phyloP scores from a whole-genome alignment of 2,888 invertebrate species.

The Gibbula magus region DNA sequence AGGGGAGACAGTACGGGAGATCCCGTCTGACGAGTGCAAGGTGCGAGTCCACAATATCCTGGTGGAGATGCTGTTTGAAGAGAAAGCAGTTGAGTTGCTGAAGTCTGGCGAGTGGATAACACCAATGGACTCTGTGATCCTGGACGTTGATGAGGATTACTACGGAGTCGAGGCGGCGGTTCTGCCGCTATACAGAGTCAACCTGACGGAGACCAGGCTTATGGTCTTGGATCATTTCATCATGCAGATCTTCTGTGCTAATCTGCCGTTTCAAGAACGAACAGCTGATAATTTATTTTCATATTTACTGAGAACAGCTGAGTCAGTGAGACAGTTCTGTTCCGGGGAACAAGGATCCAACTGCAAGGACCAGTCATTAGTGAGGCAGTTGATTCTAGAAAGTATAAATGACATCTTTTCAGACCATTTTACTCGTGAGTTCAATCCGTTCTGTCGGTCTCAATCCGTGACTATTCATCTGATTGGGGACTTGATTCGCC shows the following conservation, averaged over 20 bases:
- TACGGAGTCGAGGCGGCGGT: slow-evolving; percentile 62
- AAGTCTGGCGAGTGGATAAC: slow-evolving; percentile 36
- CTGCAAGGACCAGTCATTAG: slow-evolving; percentile 14
- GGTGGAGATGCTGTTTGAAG: slow-evolving; percentile 53
- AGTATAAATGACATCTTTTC: slow-evolving; percentile 24
- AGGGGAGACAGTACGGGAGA: too few relatives aligned
- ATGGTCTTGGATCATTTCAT: slow-evolving; percentile 44
- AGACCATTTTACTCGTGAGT: background rate
- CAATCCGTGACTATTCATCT: background rate
- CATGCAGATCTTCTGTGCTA: slow-evolving; percentile 51
- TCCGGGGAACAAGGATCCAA: background rate
- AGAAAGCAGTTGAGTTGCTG: slow-evolving; percentile 44
- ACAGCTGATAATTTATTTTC: slow-evolving; percentile 44
- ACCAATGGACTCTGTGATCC: slow-evolving; percentile 44
- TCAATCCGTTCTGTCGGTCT: background rate
- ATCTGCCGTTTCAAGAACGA: slow-evolving; percentile 46
- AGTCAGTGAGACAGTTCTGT: slow-evolving; percentile 17
- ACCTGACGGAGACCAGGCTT: slow-evolving; percentile 40
- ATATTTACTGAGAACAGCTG: slow-evolving; percentile 10
- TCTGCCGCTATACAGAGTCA: slow-evolving; percentile 49
- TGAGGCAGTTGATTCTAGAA: slow-evolving; percentile 34
- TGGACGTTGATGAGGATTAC: slow-evolving; percentile 68
- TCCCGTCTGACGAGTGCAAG: background rate
- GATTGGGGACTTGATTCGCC: background rate
- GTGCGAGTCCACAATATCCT: slow-evolving; percentile 24